phyloP scores from a whole-genome alignment of 1,140 invertebrate species.

The Zaprionus ghesquierei region DNA sequence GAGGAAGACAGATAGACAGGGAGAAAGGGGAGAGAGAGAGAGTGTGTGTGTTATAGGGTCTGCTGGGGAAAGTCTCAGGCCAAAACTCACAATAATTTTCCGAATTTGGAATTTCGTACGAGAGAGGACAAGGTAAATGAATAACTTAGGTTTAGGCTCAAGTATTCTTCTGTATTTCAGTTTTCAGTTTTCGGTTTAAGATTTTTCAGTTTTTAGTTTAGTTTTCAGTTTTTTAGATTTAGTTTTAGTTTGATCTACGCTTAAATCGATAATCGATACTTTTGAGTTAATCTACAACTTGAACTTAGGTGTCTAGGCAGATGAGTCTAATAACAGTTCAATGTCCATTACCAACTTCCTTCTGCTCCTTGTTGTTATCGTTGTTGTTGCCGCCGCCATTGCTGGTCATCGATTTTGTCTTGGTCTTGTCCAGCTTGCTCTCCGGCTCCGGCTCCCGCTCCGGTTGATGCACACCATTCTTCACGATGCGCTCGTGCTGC shows the following conservation, averaged over 20 bases:
- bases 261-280: constrained; percentile 75
- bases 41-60: constrained; percentile 36
- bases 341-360: constrained; percentile 81
- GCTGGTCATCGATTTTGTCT: constrained; percentile 18
- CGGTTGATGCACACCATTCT: constrained; percentile 41
- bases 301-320: constrained; percentile 59
- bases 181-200: neutral
- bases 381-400: constrained; percentile 21
- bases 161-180: constrained; percentile 2
- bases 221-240: constrained; percentile 25
- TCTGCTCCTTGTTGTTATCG: constrained; percentile 37
- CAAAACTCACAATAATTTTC: constrained; percentile 29
- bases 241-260: constrained; percentile 31
- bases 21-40: constrained; percentile 18
- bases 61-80: constrained; percentile 25
- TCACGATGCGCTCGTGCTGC: constrained; percentile 18
- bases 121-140: neutral
- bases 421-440: constrained; percentile 25
- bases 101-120: constrained; percentile 33
- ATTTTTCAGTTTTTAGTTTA: neutral
- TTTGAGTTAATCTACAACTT: constrained; percentile 58
- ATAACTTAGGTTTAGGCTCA: neutral
- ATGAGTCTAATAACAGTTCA: constrained; percentile 59
- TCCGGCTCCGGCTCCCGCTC: constrained; percentile 20
- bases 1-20: constrained; percentile 3